A percentile compares a stretch with the other conserved stretches of the same genome.
These are phyloP conservation scores for Tribolium freemani DNA, from an alignment of 2,888 invertebrate species.

Conservation along the genomic window DNA sequence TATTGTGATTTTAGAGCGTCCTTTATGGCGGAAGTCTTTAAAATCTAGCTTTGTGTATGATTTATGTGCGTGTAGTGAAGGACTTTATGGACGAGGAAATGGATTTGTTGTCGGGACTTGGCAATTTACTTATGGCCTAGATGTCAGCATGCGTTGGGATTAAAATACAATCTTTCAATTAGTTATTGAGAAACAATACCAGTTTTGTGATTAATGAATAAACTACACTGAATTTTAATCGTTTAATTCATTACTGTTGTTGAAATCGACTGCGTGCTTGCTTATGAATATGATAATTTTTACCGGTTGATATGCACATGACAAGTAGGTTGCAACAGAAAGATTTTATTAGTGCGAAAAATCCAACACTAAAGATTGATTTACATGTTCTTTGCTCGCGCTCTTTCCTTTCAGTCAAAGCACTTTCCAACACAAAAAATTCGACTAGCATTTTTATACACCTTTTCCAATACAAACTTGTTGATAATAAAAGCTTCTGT, in stretches of 20 bases:
- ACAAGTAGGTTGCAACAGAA: conserved; percentile 23
- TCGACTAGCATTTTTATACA: no score
- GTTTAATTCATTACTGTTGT: conserved; percentile 36
- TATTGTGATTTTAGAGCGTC: conserved; percentile 32
- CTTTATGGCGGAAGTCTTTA: conserved; percentile 36
- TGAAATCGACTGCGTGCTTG: conserved; percentile 20
- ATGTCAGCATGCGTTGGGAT: conserved; percentile 13
- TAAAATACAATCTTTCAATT: conserved; percentile 30
- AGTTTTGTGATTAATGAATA: conserved; percentile 35
- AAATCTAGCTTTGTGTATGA: conserved; percentile 31
- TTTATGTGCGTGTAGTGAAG: conserved; percentile 23
- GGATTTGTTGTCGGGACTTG: conserved; percentile 25
- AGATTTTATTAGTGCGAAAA: conserved; percentile 14
- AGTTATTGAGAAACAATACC: conserved; percentile 36
- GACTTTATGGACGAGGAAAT: conserved; percentile 31
- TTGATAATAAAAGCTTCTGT: no score
- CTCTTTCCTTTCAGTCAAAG: neutral
- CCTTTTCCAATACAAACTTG: no score
- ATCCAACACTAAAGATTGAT: neutral
- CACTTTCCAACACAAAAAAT: no score
- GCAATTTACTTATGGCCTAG: conserved; percentile 28
- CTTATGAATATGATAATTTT: conserved; percentile 33
- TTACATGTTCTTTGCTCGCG: neutral
- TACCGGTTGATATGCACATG: conserved; percentile 21
- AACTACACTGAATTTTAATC: conserved; percentile 37